Conservation (phyloP, 2,888 invertebrate species). For the Drosophila cracens region DNA sequence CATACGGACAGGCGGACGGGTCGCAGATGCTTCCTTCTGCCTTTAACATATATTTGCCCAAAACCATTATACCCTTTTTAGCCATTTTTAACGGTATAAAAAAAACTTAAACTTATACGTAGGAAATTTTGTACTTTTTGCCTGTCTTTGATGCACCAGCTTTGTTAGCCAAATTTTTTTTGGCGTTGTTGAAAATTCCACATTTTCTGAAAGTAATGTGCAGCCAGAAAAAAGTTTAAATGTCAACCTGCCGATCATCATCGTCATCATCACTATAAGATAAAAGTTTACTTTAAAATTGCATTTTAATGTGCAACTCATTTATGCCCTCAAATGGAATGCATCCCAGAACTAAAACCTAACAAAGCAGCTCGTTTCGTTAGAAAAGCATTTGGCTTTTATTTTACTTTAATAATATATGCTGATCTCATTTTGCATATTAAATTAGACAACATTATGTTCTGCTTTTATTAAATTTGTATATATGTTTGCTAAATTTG, state of each 20-base stretch:
- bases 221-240: not conserved
- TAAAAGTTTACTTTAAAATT: not conserved
- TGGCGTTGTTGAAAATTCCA: conserved; percentile 7
- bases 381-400: not conserved
- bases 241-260: not conserved
- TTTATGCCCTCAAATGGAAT: not conserved
- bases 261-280: not conserved
- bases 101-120: not conserved
- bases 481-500: conserved; percentile 27
- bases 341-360: not conserved
- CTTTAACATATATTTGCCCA: no score
- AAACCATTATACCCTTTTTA: no score
- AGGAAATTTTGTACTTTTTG: not conserved
- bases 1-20: no score
- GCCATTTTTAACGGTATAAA: no score
- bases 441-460: not conserved
- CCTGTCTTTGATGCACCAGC: conserved; percentile 5
- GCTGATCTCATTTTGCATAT: not conserved
- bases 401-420: not conserved
- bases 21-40: no score
- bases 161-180: conserved; percentile 9
- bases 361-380: not conserved
- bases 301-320: not conserved
- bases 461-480: conserved; percentile 65
- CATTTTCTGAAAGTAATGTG: conserved; percentile 2